phyloP scores from a whole-genome alignment of 2,888 invertebrate genomes.

The Choreutis nemorana region DNA sequence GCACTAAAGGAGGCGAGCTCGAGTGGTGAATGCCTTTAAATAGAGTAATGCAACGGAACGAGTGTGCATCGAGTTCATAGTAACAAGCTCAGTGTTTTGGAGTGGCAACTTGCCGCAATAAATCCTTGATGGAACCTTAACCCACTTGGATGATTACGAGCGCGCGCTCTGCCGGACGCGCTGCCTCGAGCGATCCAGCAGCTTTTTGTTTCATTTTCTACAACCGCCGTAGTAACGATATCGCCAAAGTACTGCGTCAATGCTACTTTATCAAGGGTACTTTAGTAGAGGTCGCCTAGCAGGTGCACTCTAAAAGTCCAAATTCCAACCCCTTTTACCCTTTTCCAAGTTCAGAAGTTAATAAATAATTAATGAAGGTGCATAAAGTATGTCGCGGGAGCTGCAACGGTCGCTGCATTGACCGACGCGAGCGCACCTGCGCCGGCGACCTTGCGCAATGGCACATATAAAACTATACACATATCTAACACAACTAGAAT shows the following conservation, averaged over 20 bases:
- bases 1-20: no score
- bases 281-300: constrained; percentile 18
- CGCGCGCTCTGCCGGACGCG: constrained; percentile 33
- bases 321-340: constrained; percentile 26
- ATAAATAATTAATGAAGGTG: constrained; percentile 34
- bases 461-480: constrained; percentile 36
- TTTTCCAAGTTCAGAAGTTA: constrained; percentile 20
- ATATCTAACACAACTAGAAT: constrained; percentile 44
- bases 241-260: no score
- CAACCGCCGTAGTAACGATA: no score
- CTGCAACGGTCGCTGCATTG: constrained; percentile 45
- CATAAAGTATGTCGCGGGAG: constrained; percentile 32
- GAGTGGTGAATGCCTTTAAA: no score
- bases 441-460: constrained; percentile 57
- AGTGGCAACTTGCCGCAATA: constrained; percentile 65
- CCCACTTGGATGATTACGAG: constrained; percentile 64
- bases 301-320: constrained; percentile 24
- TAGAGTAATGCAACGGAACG: constrained; percentile 52
- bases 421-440: constrained; percentile 38
- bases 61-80: constrained; percentile 57
- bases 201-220: constrained; percentile 27
- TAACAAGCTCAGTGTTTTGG: constrained; percentile 57
- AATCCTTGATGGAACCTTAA: constrained; percentile 66
- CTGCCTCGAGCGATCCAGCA: constrained; percentile 35
- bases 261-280: no score